Percentiles rank a stretch among this genome's conserved stretches.
phyloP scores from a whole-genome alignment of 2,797 vertebrate genomes.

The Micropoecilia bifurca region DNA sequence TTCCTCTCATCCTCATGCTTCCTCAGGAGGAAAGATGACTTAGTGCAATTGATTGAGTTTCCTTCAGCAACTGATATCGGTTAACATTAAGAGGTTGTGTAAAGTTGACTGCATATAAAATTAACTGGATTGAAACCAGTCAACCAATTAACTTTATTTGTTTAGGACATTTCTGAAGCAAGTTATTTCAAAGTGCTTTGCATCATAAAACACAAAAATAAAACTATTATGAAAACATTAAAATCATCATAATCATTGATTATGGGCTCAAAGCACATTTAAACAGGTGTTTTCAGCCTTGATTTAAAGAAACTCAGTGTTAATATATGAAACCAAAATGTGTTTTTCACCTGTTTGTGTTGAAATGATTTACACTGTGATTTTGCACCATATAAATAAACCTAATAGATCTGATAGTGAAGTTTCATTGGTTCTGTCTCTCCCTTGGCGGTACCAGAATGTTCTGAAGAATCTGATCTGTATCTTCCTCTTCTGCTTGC shows the following conservation, averaged over 20 bases:
- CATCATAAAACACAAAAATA: too few species aligned
- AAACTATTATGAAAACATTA: too few species aligned
- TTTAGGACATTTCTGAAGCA: too few species aligned
- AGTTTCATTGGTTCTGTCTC: neutral
- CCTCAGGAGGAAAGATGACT: neutral
- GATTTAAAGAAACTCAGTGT: too few species aligned
- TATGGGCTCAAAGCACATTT: too few species aligned
- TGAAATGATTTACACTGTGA: neutral
- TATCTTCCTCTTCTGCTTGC: conserved; percentile 62
- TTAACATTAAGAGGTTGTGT: neutral
- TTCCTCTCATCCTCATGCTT: neutral
- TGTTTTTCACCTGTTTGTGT: too few species aligned
- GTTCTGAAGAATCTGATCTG: conserved; percentile 18
- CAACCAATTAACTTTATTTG: too few species aligned
- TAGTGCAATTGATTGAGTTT: neutral
- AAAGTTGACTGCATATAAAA: neutral
- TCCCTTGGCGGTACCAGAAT: neutral
- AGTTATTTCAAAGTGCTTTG: too few species aligned
- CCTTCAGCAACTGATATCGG: neutral
- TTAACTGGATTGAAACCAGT: neutral
- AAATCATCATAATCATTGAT: too few species aligned
- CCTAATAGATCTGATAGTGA: neutral
- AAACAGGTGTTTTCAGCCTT: too few species aligned
- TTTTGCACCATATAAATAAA: neutral
- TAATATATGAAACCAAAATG: neutral